These are phyloP conservation scores for Dendrocincla tyrannina DNA, from an alignment of 2,797 vertebrate genomes.

Conservation along the genomic window DNA sequence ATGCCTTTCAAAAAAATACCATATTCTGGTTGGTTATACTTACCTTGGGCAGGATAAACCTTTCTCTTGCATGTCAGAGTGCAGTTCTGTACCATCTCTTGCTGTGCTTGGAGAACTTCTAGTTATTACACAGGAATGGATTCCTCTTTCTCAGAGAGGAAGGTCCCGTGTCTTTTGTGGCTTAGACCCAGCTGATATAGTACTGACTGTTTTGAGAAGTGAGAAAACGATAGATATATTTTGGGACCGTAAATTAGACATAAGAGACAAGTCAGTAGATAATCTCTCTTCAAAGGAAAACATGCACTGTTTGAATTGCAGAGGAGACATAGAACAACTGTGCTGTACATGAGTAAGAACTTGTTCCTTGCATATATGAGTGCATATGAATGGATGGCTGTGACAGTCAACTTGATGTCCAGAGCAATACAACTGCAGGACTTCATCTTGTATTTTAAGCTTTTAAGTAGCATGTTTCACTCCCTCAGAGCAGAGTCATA, in stretches of 20 bases:
- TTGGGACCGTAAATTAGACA: background rate
- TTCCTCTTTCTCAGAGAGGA: background rate
- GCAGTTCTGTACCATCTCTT: background rate
- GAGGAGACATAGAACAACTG: background rate
- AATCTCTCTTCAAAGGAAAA: background rate
- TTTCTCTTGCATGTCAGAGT: background rate
- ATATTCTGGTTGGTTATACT: background rate
- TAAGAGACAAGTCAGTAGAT: background rate
- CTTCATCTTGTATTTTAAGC: background rate
- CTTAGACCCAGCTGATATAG: background rate
- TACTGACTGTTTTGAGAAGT: background rate
- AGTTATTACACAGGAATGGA: background rate
- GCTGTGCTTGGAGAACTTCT: background rate
- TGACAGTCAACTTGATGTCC: background rate
- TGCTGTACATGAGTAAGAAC: background rate
- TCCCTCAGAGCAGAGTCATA: background rate
- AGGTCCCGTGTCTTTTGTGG: background rate
- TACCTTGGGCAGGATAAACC: background rate
- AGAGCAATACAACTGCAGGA: background rate
- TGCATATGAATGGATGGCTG: background rate
- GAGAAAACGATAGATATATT: background rate
- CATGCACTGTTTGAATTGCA: background rate
- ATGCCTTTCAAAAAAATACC: background rate
- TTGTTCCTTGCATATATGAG: background rate
- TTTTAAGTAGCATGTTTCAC: background rate